Conservation (phyloP, 2,888 invertebrate species). For the Dilophus febrilis region DNA sequence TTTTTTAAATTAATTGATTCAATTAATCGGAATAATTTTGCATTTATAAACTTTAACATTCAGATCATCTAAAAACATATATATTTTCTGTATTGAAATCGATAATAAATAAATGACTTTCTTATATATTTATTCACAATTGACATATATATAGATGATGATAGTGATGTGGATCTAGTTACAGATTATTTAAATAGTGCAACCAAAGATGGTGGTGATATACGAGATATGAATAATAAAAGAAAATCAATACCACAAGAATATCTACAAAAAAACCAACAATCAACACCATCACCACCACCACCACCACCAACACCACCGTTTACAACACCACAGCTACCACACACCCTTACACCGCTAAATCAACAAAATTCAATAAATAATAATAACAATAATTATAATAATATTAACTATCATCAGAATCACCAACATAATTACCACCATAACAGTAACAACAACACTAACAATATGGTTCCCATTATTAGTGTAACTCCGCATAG, state of each 20-base stretch:
- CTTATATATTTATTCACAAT: neutral
- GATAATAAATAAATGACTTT: too few species aligned
- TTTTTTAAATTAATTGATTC: too few species aligned
- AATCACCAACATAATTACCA: too few species aligned
- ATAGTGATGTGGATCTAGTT: slow-evolving; percentile 29
- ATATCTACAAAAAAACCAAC: neutral
- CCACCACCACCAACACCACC: neutral
- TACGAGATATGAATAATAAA: slow-evolving; percentile 11
- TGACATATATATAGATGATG: slow-evolving; percentile 16
- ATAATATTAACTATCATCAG: too few species aligned
- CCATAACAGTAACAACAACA: too few species aligned
- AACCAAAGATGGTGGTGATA: slow-evolving; percentile 11
- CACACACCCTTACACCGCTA: neutral
- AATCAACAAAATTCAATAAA: slow-evolving; percentile 6
- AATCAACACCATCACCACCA: slow-evolving; percentile 7
- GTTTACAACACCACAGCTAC: slow-evolving; percentile 5
- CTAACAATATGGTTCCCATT: slow-evolving; percentile 45
- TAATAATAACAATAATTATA: slow-evolving; percentile 6
- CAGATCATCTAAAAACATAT: too few species aligned
- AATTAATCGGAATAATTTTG: too few species aligned
- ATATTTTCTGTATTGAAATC: too few species aligned
- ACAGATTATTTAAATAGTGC: slow-evolving; percentile 29
- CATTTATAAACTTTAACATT: too few species aligned
- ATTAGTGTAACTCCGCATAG: slow-evolving; percentile 81
- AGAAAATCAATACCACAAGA: slow-evolving; percentile 1